Base-by-base conservation (phyloP, 2,797 vertebrate species). In the Leptoclinus maculatus region DNA sequence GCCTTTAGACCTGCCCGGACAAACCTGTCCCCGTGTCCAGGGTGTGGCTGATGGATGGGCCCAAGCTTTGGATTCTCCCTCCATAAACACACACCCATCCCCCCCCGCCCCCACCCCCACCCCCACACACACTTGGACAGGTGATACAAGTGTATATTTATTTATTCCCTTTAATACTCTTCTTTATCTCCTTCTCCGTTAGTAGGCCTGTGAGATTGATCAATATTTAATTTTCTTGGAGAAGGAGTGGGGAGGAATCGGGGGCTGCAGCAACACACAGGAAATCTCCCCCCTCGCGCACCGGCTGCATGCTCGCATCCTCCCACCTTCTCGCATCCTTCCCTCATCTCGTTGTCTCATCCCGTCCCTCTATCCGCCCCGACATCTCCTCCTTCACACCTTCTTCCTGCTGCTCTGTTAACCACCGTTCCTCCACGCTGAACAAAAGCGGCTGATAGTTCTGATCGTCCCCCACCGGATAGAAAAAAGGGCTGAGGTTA, bases 161-260 rank as follows among this genome's bases (percentile, higher is more conserved):
- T 95, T 95, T 95, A 94, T 95, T 94, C 94, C 93, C 91, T 92
- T 92, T 94, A 94, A 93, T 94, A 92, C 93, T 94, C 92, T 93
- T 92, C 93, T 95, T 95, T 95, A 95, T 96, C 92, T 94, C 84
- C 85, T 92, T 94, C 92, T 87, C 96, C 96, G 95, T 96, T 96
- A 95, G 94, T 92, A 93, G 95, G 93, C 93, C 95, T 78, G 82
- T 73, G 91, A 95, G 95, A 96, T 94, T 96, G 96, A 97, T 97
- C 97, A 97, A 96, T 97, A 96, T 96, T 97, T 97, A 96, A 97
- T 97, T 97, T 97, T 97, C 96, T 96, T 87, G 81, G 91, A 90
- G 95, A 94, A 93, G 94, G 83, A 91, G 90, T 90, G 90, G 84
- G 79, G 86, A 89, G 87, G 83, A 90, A 89, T 89, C 76, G 29